Conservation (phyloP, 2,797 vertebrate genomes). For the Enteromius mattozi region DNA sequence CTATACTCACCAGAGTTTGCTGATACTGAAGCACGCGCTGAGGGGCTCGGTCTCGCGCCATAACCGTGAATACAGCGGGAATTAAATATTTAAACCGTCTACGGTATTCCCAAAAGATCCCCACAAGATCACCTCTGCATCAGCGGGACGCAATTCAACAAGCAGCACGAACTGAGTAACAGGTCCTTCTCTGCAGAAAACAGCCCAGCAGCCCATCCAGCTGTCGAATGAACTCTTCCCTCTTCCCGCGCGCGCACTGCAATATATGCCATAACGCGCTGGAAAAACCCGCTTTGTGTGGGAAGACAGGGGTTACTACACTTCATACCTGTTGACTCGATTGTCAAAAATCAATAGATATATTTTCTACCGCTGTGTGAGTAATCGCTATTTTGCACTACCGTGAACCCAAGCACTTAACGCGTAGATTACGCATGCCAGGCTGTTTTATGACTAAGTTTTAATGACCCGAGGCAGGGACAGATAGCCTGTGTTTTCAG, state of each 20-base stretch:
- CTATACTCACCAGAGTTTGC: slow-evolving; percentile 82
- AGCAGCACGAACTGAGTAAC: slow-evolving; percentile 67
- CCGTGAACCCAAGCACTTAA: slow-evolving; percentile 16
- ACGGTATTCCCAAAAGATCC: slow-evolving; percentile 7
- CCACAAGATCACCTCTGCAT: slow-evolving; percentile 20
- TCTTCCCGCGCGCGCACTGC: slow-evolving; percentile 48
- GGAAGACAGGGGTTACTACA: slow-evolving; percentile 47
- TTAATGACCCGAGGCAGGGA: neutral
- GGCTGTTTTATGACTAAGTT: neutral
- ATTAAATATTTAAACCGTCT: slow-evolving; percentile 1
- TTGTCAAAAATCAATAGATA: slow-evolving; percentile 40
- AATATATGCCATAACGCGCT: slow-evolving; percentile 13
- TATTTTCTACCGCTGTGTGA: slow-evolving; percentile 32
- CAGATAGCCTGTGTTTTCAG: neutral
- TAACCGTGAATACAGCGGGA: slow-evolving; percentile 53
- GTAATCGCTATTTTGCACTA: slow-evolving; percentile 25
- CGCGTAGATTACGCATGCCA: neutral
- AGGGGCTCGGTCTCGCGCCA: slow-evolving; percentile 75
- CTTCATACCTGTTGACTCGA: slow-evolving; percentile 35
- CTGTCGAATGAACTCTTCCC: slow-evolving; percentile 48
- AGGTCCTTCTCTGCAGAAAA: slow-evolving; percentile 58
- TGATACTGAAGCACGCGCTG: slow-evolving; percentile 78
- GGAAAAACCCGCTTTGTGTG: slow-evolving; percentile 40
- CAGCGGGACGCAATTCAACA: slow-evolving; percentile 15
- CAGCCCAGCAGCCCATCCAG: slow-evolving; percentile 58